Base-by-base conservation (phyloP, 1,140 invertebrate species). In the Drosophila grimshawi region DNA sequence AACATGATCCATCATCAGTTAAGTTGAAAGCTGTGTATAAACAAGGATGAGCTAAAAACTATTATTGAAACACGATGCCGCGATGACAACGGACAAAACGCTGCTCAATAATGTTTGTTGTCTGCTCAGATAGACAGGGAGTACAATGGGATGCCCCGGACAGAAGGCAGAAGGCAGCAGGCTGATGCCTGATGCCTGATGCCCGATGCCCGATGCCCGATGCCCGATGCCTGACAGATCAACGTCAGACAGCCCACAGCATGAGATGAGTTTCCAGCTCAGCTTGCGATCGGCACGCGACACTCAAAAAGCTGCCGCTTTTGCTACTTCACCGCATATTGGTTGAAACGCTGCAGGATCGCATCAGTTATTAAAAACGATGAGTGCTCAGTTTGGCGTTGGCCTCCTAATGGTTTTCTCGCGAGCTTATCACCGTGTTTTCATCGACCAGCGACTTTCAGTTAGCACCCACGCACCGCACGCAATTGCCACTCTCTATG, bases 241-340 rank as follows among this genome's bases (percentile, higher is more conserved):
- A 66, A 51, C 39, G 53, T 41, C 63, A 53, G 39, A 39, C 55
- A 49, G 70, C 64, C 76, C 71, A 76, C 79, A 79, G 80, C 80
- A 67, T 83, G 80, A 75, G 75, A 79, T 74, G 75, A 78, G 70
- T 76, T 59, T 65, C 46, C 53, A 72, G 27, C 82, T 32, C 83
- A 89, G 83, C 83, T 88, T 88, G 83, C 66, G 83, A 80, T 83
- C 77, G 66, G 71, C 82, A 86, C 82, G 82, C 82, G 82, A 88
- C 83, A 62, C 48, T 32, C 59, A 19, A 35, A 86, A 77, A 76
- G 73, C 73, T 76, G 72, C 48, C 6, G 57, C 43, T 41, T 41
- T 3, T 45, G 69, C 65, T 55, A 81, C 66, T 76, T 66, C 46
- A 67, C 61, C 30, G 32, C 29, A 39, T 27, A 46, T 30, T 55